A percentile compares a stretch with the other conserved stretches of the same genome.
These are phyloP conservation scores for Pinctada fucata DNA, from an alignment of 2,888 invertebrate genomes.

Conservation along the genomic window DNA sequence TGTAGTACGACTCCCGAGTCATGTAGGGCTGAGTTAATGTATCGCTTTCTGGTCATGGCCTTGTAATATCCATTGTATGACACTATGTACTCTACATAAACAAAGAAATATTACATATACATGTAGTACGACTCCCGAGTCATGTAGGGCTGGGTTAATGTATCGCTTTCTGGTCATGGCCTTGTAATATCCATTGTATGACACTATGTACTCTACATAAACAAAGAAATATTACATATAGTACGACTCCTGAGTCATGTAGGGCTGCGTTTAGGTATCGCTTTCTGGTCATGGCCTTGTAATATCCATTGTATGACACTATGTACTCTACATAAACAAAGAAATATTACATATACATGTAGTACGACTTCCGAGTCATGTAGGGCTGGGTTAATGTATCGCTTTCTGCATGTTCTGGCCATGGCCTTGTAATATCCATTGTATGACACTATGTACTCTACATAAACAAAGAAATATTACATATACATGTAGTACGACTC, in stretches of 20 bases:
- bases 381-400: constrained; percentile 88
- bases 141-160: constrained; percentile 86
- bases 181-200: constrained; percentile 90
- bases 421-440: constrained; percentile 88
- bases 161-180: constrained; percentile 85
- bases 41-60: constrained; percentile 84
- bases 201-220: constrained; percentile 87
- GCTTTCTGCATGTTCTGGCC: constrained; percentile 85
- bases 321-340: constrained; percentile 84
- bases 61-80: constrained; percentile 91
- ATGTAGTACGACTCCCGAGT: constrained; percentile 84
- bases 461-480: too few species aligned
- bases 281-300: constrained; percentile 84
- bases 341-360: neutral
- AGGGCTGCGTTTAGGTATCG: constrained; percentile 88
- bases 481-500: too few species aligned
- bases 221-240: neutral
- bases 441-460: constrained; percentile 91
- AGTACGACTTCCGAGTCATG: constrained; percentile 84
- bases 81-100: constrained; percentile 86
- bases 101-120: neutral
- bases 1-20: constrained; percentile 84
- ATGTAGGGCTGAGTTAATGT: constrained; percentile 86
- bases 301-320: constrained; percentile 90
- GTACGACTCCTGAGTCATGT: constrained; percentile 84